A percentile compares a stretch with the other conserved stretches of the same genome.
Conservation (phyloP, 92 coral and sea anemone genomes). For the Pocillopora meandrina region DNA sequence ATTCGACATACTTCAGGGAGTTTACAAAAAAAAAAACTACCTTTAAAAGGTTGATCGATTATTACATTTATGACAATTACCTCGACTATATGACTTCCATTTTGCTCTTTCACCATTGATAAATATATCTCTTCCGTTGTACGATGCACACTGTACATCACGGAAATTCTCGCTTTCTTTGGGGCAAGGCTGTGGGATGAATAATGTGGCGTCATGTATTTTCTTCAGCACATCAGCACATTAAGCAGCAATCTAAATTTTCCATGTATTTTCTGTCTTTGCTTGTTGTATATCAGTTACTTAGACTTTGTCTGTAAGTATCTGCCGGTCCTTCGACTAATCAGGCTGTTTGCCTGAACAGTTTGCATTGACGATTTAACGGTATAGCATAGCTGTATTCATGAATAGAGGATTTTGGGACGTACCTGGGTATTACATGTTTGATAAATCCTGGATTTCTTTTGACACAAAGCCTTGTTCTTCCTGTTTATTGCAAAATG, state of each 20-base stretch:
- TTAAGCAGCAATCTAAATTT: no score
- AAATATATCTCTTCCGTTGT: constrained; percentile 51
- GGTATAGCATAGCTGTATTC: background rate
- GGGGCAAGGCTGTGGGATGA: constrained; percentile 59
- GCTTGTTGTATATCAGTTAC: no score
- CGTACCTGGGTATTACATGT: constrained; percentile 77
- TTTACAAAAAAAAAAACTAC: no score
- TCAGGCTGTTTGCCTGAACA: no score
- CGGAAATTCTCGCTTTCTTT: constrained; percentile 63
- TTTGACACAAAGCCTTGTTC: constrained; percentile 57
- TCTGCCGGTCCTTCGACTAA: no score
- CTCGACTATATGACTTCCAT: constrained; percentile 73
- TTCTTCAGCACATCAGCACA: no score
- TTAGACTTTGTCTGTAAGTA: no score
- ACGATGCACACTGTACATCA: constrained; percentile 70
- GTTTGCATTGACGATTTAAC: background rate
- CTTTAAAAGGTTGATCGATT: no score
- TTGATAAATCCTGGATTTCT: constrained; percentile 53
- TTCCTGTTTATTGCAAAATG: constrained; percentile 17
- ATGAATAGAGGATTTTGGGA: background rate
- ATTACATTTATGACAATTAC: constrained; percentile 15
- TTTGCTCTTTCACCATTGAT: constrained; percentile 59
- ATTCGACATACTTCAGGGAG: no score
- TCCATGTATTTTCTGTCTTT: no score
- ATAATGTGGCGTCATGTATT: no score